Evolutionary conservation across 1,140 invertebrate species (phyloP), one percentile per base, ranked within the genome.

Genomic region (Macrosteles quadrilineatus): DNA sequence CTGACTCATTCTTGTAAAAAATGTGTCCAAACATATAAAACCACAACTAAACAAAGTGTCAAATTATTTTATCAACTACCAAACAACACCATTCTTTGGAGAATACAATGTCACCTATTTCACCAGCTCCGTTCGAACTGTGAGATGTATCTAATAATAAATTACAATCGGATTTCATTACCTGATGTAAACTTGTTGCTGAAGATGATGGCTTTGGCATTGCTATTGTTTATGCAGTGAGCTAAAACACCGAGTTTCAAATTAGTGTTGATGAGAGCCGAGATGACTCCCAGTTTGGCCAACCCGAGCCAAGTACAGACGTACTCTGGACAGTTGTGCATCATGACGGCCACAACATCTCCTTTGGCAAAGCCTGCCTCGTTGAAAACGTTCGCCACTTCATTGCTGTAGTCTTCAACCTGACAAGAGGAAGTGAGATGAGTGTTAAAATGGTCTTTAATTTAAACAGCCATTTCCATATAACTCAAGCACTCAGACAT

Each of bases 201-300:
- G 47, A 80, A 83, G 72, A 83, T 81, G 6, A 91, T 73, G 21
- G 82, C 85, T 75, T 86, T 87, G 14, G 86, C 81, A 53, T 86
- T 79, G 0, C 87, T 82, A 0, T 80, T 75, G 29, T 72, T 76
- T 12, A 92, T 81, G 70, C 86, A 89, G 77, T 92, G 90, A 9
- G 79, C 74, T 2, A 93, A 78, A 1, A 88, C 80, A 59, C 87
- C 81, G 1, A 82, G 74, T 50, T 86, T 81, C 29, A 91, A 79
- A 77, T 91, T 90, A 21, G 85, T 87, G 76, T 93, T 93, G 43
- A 93, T 87, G 32, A 92, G 81, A 9, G 90, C 88, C 0, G 87
- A 84, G 1, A 87, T 79, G 1, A 90, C 83, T 3, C 91, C 91
- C 57, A 85, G 74, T 76, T 86, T 89, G 2, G 85, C 84, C 53